Evolutionary conservation across 2,113 vertebrate species (phyloP), one percentile per base, ranked within the genome.

Genomic region (Leptosomus discolor): DNA sequence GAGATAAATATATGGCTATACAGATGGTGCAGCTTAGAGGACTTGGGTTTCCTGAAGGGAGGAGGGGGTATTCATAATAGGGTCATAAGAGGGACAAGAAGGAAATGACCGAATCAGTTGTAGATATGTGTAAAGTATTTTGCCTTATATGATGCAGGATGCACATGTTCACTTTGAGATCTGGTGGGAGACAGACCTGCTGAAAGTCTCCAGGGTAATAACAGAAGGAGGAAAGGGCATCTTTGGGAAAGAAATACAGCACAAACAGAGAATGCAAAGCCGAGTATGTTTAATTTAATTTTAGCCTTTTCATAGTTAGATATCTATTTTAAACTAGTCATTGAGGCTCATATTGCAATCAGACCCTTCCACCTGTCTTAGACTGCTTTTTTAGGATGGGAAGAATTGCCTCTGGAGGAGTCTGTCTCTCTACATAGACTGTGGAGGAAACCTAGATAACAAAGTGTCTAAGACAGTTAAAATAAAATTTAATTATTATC

Each of bases 111-210:
- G 90, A 71, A 96, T 82, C 8, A 8, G 77, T 75, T 78, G 74
- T 75, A 94, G 93, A 85, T 71, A 76, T 10, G 56, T 90, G 74
- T 71, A 81, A 91, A 92, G 75, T 51, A 53, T 67, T 92, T 91
- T 92, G 68, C 89, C 73, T 89, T 87, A 58, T 81, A 96, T 48
- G 81, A 88, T 68, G 84, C 95, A 96, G 95, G 94, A 96, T 95
- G 94, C 92, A 96, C 92, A 93, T 97, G 96, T 95, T 96, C 87
- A 54, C 39, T 75, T 60, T 60, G 37, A 94, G 80, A 94, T 94
- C 84, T 90, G 77, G 51, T 94, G 91, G 80, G 77, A 97, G 95
- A 91, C 39, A 91, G 61, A 63, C 43, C 74, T 79, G 23, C 32
- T 93, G 53, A 68, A 91, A 94, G 5, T 91, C 94, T 86, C 90